Base-by-base conservation (phyloP, 2,113 vertebrate species). In the Peromyscus polionotus region DNA sequence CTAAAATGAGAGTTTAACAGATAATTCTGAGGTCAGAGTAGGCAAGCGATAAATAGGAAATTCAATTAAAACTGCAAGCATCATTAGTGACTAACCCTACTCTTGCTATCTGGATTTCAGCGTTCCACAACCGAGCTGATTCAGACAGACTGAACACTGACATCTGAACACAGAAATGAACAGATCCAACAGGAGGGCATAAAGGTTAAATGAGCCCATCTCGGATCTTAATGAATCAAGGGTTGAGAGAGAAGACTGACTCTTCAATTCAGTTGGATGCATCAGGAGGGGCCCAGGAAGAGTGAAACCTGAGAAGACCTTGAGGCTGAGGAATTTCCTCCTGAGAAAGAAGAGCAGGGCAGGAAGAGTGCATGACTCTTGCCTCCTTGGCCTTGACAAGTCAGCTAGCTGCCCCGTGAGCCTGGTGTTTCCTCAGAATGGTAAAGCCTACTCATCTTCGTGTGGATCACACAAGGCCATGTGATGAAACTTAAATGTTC, bases 1-100 rank as follows among this genome's bases (percentile, higher is more conserved):
- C 19, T 84, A 91, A 94, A 93, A 94, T 59, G 39, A 68, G 48
- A 17, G 26, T 81, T 86, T n/a, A 72, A 67, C 11, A 84, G 67
- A 57, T 57, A 77, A 67, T 73, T 59, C 59, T 24, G n/a, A 96
- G 67, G 79, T 31, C 0, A 88, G 6, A 65, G 31, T 0, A 59
- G 39, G 8, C 7, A 80, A 28, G 3, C 31, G 67, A 84, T 59
- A 51, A 75, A 72, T 57, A 48, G 72, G 33, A 33, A 63, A 79
- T 61, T 33, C 54, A n/a, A 33, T 63, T 54, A 24, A 59, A 45
- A 80, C 33, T 4, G 1, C 20, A 88, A 13, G 10, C 17, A 2
- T 39, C 57, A 42, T 77, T 14, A 51, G 19, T 59, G 70, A 61
- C 39, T 65, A 65, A 7, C 16, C 45, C 54, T 31, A 26, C 8